Base-by-base conservation (phyloP, 1,140 invertebrate species). In the Araneus ventricosus region DNA sequence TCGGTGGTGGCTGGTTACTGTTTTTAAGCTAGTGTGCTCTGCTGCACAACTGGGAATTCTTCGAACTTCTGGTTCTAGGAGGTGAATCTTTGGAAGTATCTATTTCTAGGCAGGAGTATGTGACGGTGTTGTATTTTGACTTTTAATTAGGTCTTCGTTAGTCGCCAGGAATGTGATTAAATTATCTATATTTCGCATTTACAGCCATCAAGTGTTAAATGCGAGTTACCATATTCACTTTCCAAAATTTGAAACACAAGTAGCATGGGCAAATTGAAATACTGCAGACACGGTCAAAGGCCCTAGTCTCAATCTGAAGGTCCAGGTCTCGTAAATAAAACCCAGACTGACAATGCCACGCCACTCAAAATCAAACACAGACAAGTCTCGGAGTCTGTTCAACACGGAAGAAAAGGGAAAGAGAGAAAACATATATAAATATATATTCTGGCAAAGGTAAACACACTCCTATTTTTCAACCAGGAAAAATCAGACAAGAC, bases 381-480 rank as follows among this genome's bases (percentile, higher is more conserved):
- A 75, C 70, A 37, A 75, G 30, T 75, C 70, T 75, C 45, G 10
- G 10, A 52, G 17, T 52, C 45, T 2, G 45, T 52, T 52, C 17
- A 52, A 52, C 30, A 14, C 30, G 34, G 30, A 37, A 75, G 4
- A 17, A 63, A 63, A 52, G n/a, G n/a, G 63, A 70, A 30, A 8
- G 63, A 5, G 0, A 1, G 22, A 45, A 82, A 82, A 84, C 3
- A 20, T 30, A 20, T 24, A 63, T 24, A 24, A 63, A 63, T 63
- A 52, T 24, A 63, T n/a, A 24, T 75, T 30, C 70, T 34, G 27
- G 30, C 70, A 75, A 75, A 75, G 70, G 70, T 75, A 75, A 75
- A 75, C 70, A 75, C 20, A 20, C 30, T 30, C 27, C 27, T 37
- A 34, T 37, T 37, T 30, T 17, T 70, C 30, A 27, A 10, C 70